Conservation (phyloP, 2,888 invertebrate species). For the Synanthedon vespiformis region DNA sequence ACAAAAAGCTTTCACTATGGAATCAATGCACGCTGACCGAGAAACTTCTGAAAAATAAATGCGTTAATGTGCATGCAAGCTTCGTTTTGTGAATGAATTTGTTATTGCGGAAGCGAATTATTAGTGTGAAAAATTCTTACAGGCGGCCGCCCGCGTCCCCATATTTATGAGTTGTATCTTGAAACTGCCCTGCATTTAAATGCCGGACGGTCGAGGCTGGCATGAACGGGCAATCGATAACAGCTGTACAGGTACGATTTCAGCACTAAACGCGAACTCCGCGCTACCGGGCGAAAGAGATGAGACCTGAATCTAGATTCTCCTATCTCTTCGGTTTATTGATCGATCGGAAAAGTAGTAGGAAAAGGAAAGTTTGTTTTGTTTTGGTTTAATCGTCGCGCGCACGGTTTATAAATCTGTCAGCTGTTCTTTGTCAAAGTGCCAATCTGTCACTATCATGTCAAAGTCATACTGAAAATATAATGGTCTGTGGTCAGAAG, state of each 20-base stretch:
- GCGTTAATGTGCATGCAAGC: slow-evolving; percentile 60
- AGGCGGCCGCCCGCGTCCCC: slow-evolving; percentile 94
- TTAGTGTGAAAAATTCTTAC: slow-evolving; percentile 71
- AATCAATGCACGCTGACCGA: slow-evolving; percentile 38
- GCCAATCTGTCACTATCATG: too few relatives aligned
- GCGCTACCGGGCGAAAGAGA: slow-evolving; percentile 50
- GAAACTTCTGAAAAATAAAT: slow-evolving; percentile 64
- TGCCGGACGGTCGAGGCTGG: slow-evolving; percentile 33
- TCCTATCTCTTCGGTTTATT: slow-evolving; percentile 52
- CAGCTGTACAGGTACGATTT: slow-evolving; percentile 27
- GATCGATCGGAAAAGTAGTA: slow-evolving; percentile 26
- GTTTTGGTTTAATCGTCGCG: slow-evolving; percentile 18
- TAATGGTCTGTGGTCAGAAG: too few relatives aligned
- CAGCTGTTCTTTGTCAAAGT: too few relatives aligned
- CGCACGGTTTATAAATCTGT: slow-evolving; percentile 6
- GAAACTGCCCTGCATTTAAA: slow-evolving; percentile 76
- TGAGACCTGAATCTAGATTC: slow-evolving; percentile 61
- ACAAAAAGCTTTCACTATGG: slow-evolving; percentile 60
- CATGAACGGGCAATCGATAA: slow-evolving; percentile 45
- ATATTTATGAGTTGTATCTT: slow-evolving; percentile 81
- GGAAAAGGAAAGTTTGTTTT: slow-evolving; percentile 8
- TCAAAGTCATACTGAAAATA: too few relatives aligned
- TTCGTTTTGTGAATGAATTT: slow-evolving; percentile 13
- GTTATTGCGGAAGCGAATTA: slow-evolving; percentile 7
- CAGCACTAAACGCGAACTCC: slow-evolving; percentile 9